A percentile compares a stretch with the other conserved stretches of the same genome.
These are phyloP conservation scores for Pogoniulus pusillus DNA, from an alignment of 2,797 vertebrate genomes.

Conservation along the genomic window DNA sequence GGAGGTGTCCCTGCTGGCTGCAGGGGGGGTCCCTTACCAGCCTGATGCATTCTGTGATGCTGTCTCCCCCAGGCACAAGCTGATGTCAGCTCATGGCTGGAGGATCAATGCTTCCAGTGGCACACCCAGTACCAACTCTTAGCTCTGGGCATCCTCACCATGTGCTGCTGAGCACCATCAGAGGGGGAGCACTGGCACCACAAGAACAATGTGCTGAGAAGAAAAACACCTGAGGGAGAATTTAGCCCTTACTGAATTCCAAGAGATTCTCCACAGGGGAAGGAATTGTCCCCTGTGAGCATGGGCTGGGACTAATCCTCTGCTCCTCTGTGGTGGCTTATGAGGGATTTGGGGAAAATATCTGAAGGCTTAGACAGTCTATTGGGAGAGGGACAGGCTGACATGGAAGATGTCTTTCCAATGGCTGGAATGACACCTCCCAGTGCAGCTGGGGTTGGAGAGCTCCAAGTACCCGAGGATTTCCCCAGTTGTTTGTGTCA, in stretches of 20 bases:
- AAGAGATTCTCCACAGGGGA: not conserved
- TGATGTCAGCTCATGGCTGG: not conserved
- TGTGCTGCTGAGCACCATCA: not conserved
- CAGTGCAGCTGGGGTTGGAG: not conserved
- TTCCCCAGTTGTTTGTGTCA: not conserved
- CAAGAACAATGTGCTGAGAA: not conserved
- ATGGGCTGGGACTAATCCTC: constrained; percentile 43
- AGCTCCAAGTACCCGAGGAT: not conserved
- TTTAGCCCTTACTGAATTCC: not conserved
- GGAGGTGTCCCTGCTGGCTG: too few relatives aligned
- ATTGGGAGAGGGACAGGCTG: constrained; percentile 24
- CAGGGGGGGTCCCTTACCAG: too few relatives aligned
- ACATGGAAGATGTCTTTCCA: not conserved
- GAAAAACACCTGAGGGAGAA: not conserved
- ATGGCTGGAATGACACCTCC: not conserved
- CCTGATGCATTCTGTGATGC: too few relatives aligned
- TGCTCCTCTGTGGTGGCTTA: constrained; percentile 8
- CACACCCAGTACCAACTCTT: not conserved
- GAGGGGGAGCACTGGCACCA: not conserved
- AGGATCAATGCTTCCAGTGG: not conserved
- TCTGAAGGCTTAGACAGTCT: not conserved
- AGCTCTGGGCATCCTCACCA: not conserved
- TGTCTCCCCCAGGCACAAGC: not conserved
- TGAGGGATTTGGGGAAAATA: constrained; percentile 24
- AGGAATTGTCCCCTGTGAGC: not conserved